phyloP scores from a whole-genome alignment of 2,888 invertebrate species.

The Drosophila pegasa region DNA sequence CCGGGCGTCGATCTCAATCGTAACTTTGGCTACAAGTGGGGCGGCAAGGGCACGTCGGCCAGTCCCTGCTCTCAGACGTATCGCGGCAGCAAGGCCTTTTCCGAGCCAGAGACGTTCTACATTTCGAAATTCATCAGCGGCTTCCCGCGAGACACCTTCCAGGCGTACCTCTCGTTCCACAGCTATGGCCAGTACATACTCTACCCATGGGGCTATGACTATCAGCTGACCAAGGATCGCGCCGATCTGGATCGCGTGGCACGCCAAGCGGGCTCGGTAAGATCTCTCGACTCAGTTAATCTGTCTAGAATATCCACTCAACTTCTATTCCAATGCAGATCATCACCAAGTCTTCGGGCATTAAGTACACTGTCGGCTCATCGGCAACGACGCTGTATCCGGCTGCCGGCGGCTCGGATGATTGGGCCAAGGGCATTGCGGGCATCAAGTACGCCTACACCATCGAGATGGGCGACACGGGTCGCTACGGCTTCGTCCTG shows the following conservation, averaged over 20 bases:
- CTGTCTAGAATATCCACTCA: neutral
- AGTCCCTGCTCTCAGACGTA: slow-evolving; percentile 93
- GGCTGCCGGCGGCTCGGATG: slow-evolving; percentile 93
- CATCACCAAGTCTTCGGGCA: slow-evolving; percentile 84
- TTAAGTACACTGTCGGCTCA: slow-evolving; percentile 90
- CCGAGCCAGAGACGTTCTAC: slow-evolving; percentile 93
- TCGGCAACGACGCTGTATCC: slow-evolving; percentile 92
- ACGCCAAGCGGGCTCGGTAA: slow-evolving; percentile 88
- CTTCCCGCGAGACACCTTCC: slow-evolving; percentile 86
- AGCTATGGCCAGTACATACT: slow-evolving; percentile 94
- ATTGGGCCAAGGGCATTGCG: slow-evolving; percentile 95
- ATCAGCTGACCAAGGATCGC: slow-evolving; percentile 89
- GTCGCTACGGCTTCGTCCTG: slow-evolving; percentile 93
- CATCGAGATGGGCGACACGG: slow-evolving; percentile 94
- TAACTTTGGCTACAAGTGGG: slow-evolving; percentile 96
- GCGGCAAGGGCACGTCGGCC: slow-evolving; percentile 92
- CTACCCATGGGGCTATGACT: slow-evolving; percentile 94
- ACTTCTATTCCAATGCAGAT: slow-evolving; percentile 51
- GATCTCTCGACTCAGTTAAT: slow-evolving; percentile 1
- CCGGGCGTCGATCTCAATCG: slow-evolving; percentile 93
- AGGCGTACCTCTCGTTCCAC: slow-evolving; percentile 92
- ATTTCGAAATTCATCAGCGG: slow-evolving; percentile 86
- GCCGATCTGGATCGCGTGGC: slow-evolving; percentile 90
- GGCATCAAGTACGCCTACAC: slow-evolving; percentile 95
- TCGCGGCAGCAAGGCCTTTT: slow-evolving; percentile 91